Base-by-base conservation (phyloP, 2,113 vertebrate species). In the Chaetodon auriga region DNA sequence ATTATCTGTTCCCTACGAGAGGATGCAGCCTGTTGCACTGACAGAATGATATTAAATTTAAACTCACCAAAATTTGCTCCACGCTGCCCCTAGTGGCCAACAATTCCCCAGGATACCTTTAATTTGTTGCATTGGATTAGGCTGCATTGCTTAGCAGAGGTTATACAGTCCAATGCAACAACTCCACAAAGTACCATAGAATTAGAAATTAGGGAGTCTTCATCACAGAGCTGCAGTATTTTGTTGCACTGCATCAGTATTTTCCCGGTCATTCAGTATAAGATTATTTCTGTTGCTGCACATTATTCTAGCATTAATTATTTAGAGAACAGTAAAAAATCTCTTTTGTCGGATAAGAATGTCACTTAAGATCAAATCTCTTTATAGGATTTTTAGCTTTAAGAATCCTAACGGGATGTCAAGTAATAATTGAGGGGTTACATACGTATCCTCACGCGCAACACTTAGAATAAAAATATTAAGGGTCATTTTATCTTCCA, bases 371-470 rank as follows among this genome's bases (percentile, higher is more conserved):
- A 58, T 76, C 35, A 19, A 54, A 60, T 38, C 54, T 66, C 36
- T 51, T 61, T 53, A 53, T 25, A 8, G 41, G 43, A 38, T 49
- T 9, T 61, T 2, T 8, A 18, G 36, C 7, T 45, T 43, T 10
- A 35, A 51, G n/a, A 10, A 21, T 13, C 19, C 66, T n/a, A 43
- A 58, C 3, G 10, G 2, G 13, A 2, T 38, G 55, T 1, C 13
- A 46, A 46, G 55, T 48, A 68, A 55, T 83, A 85, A 79, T 49
- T 82, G 64, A 15, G 30, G 48, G 64, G 45, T 60, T 71, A 23
- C 2, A 66, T 58, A 45, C 2, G 66, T 58, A 45, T 57, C 30
- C 19, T 38, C 25, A 58, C 45, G 45, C 0, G 7, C 18, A 30
- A 41, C 43, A 38, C 23, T 60, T 7, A 38, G 30, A 53, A 18